phyloP scores from a whole-genome alignment of 2,888 invertebrate species.

The Diploptera punctata region DNA sequence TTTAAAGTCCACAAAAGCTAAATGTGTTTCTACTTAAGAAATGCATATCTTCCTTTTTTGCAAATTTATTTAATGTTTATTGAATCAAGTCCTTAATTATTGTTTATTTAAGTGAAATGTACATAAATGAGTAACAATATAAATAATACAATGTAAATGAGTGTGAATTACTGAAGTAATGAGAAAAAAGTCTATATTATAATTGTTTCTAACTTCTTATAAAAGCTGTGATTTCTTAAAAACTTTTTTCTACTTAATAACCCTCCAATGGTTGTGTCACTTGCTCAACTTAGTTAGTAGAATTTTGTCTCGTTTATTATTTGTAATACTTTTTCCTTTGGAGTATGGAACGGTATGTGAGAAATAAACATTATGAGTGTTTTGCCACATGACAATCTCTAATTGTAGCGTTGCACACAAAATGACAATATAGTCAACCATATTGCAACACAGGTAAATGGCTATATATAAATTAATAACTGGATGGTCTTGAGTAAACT shows the following conservation, averaged over 20 bases:
- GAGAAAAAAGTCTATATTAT: background rate
- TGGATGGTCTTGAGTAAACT: constrained; percentile 34
- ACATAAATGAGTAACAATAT: too few species aligned
- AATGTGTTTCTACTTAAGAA: too few species aligned
- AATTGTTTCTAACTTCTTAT: constrained; percentile 26
- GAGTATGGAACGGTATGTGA: constrained; percentile 29
- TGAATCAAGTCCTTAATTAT: too few species aligned
- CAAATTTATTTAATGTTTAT: too few species aligned
- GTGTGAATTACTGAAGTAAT: constrained; percentile 18
- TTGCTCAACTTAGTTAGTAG: constrained; percentile 51
- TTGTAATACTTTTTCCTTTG: constrained; percentile 19
- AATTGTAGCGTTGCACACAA: constrained; percentile 40
- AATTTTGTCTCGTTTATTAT: constrained; percentile 22
- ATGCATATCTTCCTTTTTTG: too few species aligned
- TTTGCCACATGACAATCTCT: constrained; percentile 42
- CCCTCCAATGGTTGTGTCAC: constrained; percentile 54
- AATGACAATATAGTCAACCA: constrained; percentile 41
- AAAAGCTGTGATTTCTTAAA: constrained; percentile 46
- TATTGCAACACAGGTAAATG: constrained; percentile 40
- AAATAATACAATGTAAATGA: too few species aligned
- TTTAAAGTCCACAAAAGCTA: too few species aligned
- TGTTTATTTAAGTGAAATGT: too few species aligned
- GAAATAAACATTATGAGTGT: constrained; percentile 28
- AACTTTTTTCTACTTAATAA: constrained; percentile 39
- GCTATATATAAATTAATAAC: constrained; percentile 17